Base-by-base conservation (phyloP, 2,888 invertebrate genomes). In the Plagodis pulveraria region DNA sequence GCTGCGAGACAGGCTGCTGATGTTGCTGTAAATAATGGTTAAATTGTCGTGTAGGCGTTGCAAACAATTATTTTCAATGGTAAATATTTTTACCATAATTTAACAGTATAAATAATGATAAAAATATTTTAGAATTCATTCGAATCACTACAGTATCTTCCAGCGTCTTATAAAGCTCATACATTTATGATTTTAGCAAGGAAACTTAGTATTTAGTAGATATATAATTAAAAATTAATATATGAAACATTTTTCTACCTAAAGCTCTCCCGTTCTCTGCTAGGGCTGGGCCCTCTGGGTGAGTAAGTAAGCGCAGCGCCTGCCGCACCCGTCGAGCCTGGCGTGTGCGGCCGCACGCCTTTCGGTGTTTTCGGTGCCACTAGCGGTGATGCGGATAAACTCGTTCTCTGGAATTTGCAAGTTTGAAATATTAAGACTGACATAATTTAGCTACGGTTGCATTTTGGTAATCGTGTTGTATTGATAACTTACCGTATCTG, bases 261-360 rank as follows among this genome's bases (percentile, higher is more conserved):
- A 92, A 96, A 97, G 86, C 96, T 96, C 81, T 97, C 97, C 70
- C 97, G 94, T 86, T 97, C 97, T 76, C 97, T 94, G 73, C 93
- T 95, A 52, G 97, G 96, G 84, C 96, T 96, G 81, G 95, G 96
- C 60, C 95, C 96, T 73, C 96, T 94, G 12, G 97, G 96, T 46
- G 96, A 96, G 84, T 96, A 96, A 56, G 66, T 47, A 74, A 95
- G 94, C 5, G 78, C 73, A 5, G 84, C 81, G 41, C 88, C 89
- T 22, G 89, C 89, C 8, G 88, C 87, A 41, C 89, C 89, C 11
- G 86, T 82, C 4, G 93, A 88, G 6, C 91, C 89, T 11, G 90
- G 90, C 48, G 93, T 91, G 74, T 87, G 92, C 48, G 87, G 91
- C 60, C 90, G 84, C 48, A 93, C 86, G 51, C 91, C 85, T 71